Conservation (phyloP, 2,113 vertebrate genomes). For the Hypanus sabinus region DNA sequence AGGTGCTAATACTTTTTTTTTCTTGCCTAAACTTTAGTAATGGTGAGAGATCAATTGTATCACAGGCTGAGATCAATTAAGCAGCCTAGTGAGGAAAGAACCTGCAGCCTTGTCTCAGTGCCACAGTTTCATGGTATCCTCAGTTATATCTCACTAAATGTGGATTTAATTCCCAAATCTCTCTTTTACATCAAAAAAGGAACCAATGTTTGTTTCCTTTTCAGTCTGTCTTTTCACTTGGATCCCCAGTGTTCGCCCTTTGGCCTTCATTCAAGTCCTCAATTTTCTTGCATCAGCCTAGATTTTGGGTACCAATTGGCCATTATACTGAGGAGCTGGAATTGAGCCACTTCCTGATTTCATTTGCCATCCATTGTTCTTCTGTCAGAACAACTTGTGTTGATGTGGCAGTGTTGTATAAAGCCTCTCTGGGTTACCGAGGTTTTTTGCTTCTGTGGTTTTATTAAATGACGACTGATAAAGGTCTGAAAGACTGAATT, state of each 20-base stretch:
- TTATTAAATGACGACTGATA: neutral
- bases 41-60: neutral
- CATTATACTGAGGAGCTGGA: neutral
- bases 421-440: neutral
- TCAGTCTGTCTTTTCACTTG: neutral
- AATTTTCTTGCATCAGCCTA: neutral
- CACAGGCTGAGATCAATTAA: neutral
- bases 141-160: neutral
- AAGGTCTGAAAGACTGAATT: neutral
- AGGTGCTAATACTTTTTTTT: neutral
- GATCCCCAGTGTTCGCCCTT: neutral
- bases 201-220: neutral
- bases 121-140: neutral
- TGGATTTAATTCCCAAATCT: neutral
- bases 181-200: neutral
- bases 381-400: neutral
- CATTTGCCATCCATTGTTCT: neutral
- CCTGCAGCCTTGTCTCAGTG: neutral
- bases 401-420: neutral
- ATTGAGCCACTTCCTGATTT: neutral
- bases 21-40: neutral
- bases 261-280: neutral
- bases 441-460: neutral
- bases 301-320: neutral
- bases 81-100: neutral